These are phyloP conservation scores for Zaprionus obscuricornis DNA, from an alignment of 2,888 invertebrate species.

Conservation along the genomic window DNA sequence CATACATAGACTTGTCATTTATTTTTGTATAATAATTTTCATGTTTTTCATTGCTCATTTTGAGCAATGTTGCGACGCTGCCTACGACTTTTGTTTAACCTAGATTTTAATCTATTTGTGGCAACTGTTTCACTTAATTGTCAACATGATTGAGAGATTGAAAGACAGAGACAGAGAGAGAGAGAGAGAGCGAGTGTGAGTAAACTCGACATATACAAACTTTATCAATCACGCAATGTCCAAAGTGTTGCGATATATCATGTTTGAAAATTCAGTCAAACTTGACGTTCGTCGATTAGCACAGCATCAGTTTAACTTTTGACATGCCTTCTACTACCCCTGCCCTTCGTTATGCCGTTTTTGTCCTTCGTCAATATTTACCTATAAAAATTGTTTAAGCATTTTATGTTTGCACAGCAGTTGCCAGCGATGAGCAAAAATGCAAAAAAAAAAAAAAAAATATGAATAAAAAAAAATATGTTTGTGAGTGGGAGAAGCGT, in stretches of 20 bases:
- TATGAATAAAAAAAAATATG: constrained; percentile 3
- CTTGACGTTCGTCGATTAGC: constrained; percentile 68
- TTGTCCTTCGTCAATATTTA: constrained; percentile 44
- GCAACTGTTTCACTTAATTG: constrained; percentile 23
- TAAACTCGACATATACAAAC: too few relatives aligned
- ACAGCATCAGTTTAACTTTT: constrained; percentile 32
- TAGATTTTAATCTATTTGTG: constrained; percentile 3
- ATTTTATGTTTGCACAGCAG: constrained; percentile 75
- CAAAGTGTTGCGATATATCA: constrained; percentile 33
- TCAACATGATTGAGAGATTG: constrained; percentile 21
- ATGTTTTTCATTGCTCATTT: too few relatives aligned
- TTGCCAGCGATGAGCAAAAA: constrained; percentile 52
- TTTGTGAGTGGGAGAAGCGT: constrained; percentile 15
- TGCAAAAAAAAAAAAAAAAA: constrained; percentile 5
- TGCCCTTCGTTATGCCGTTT: background rate
- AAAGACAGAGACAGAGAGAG: too few relatives aligned
- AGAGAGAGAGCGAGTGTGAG: too few relatives aligned
- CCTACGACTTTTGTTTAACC: constrained; percentile 5
- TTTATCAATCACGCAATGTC: constrained; percentile 45
- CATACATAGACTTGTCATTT: too few relatives aligned
- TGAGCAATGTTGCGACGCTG: background rate
- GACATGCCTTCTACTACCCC: background rate
- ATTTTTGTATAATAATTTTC: background rate
- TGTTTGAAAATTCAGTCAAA: constrained; percentile 65
- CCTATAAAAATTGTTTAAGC: constrained; percentile 76